A percentile compares a stretch with the other conserved stretches of the same genome.
Conservation (phyloP, 1,140 invertebrate species). For the Geopemphigus sp. region DNA sequence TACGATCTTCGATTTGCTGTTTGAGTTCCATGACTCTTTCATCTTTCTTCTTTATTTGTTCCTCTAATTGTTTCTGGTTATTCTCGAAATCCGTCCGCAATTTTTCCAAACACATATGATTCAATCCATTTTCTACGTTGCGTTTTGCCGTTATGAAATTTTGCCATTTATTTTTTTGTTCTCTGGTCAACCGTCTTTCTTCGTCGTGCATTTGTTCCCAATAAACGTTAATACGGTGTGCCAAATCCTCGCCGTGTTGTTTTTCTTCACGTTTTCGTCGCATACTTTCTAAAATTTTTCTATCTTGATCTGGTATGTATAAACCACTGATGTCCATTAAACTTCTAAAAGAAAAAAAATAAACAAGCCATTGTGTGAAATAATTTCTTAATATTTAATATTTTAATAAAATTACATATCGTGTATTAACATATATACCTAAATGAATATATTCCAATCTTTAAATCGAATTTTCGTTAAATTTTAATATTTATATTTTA, state of each 20-base stretch:
- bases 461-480: too few species aligned
- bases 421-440: too few species aligned
- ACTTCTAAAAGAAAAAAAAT: not conserved
- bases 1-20: slow-evolving; percentile 21
- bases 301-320: slow-evolving; percentile 52
- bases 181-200: slow-evolving; percentile 14
- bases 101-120: slow-evolving; percentile 1
- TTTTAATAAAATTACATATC: too few species aligned
- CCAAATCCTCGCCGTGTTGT: slow-evolving; percentile 51
- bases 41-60: slow-evolving; percentile 10
- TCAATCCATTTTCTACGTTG: slow-evolving; percentile 13
- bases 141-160: slow-evolving; percentile 28
- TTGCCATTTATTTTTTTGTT: slow-evolving; percentile 40
- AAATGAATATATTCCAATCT: too few species aligned
- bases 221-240: slow-evolving; percentile 52
- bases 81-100: slow-evolving; percentile 1
- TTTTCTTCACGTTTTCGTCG: slow-evolving; percentile 53
- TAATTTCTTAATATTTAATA: too few species aligned
- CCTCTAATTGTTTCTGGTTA: slow-evolving; percentile 2
- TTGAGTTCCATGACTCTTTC: slow-evolving; percentile 13
- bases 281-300: slow-evolving; percentile 53
- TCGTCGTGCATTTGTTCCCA: slow-evolving; percentile 50
- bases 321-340: slow-evolving; percentile 49
- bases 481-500: too few species aligned
- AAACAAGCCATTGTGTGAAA: not conserved